Percentiles rank a stretch among this genome's conserved stretches.
These are phyloP conservation scores for Drosophila novamexicana DNA, from an alignment of 1,140 invertebrate species.

Conservation along the genomic window DNA sequence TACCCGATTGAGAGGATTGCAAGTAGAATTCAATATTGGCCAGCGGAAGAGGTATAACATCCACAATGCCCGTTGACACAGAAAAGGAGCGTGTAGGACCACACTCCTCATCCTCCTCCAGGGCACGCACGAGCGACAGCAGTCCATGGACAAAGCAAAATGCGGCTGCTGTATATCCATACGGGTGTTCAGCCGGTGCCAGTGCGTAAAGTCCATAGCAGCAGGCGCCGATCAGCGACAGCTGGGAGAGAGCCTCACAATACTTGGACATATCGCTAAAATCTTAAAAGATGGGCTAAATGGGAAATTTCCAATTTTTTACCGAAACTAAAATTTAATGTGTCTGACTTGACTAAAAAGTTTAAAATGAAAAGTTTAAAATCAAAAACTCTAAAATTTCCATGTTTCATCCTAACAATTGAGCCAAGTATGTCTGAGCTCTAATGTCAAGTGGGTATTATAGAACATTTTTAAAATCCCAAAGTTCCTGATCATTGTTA, in stretches of 20 bases:
- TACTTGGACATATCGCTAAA: neutral
- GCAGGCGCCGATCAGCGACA: constrained; percentile 46
- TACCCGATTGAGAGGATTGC: constrained; percentile 11
- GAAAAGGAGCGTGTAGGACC: constrained; percentile 6
- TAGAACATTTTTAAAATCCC: too few relatives aligned
- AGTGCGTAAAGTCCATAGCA: constrained; percentile 45
- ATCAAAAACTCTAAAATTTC: too few relatives aligned
- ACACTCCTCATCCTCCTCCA: constrained; percentile 22
- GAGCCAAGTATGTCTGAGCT: neutral
- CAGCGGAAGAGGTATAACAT: constrained; percentile 48
- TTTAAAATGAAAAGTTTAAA: neutral
- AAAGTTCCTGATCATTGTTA: too few relatives aligned
- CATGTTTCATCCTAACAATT: too few relatives aligned
- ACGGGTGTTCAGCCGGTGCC: constrained; percentile 41
- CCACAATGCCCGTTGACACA: constrained; percentile 46
- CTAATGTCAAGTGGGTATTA: too few relatives aligned
- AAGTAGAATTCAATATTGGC: constrained; percentile 63
- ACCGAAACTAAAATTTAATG: constrained; percentile 3
- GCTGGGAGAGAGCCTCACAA: constrained; percentile 7
- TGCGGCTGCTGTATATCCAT: constrained; percentile 58
- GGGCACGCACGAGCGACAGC: constrained; percentile 34
- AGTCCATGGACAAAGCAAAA: constrained; percentile 63
- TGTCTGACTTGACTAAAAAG: neutral
- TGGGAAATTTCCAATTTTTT: neutral
- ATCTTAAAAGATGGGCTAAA: neutral